Evolutionary conservation across 2,888 invertebrate species (phyloP), one percentile per base, ranked within the genome.

Genomic region (Cephus pulcher): DNA sequence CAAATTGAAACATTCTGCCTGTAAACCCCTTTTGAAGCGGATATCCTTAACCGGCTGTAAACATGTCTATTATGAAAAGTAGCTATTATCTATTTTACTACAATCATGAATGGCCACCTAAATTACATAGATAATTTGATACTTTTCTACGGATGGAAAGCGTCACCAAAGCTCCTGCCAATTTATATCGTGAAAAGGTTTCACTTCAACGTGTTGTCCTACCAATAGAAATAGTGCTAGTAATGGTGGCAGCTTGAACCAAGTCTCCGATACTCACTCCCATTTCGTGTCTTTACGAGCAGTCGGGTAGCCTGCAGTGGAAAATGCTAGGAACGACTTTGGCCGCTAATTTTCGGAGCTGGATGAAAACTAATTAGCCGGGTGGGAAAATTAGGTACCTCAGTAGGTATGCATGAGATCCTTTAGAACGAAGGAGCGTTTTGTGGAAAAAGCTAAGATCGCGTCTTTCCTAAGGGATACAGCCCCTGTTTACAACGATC

Each of bases 401-500:
- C 2, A 56, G 56, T 56, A 56, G 23, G 56, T 56, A 56, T 56
- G 56, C 23, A 56, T 23, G 40, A 40, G 15, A 40, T 40, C 15
- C 56, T 56, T 23, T 56, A 23, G 2, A 56, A 56, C 73, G 70
- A 32, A 69, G 15, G 12, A 35, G 73, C 23, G 15, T 30, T n/a
- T 34, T 37, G n/a, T 69, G 77, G 75, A 69, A 35, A 15, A 74
- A 75, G 34, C 9, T 56, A 56, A 9, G 23, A 6, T 56, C 56
- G 23, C 9, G 2, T 23, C 56, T 56, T 23, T 23, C 23, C 2
- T 56, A 56, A 56, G 9, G 56, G 9, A 15, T 23, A 56, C 23
- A 56, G 70, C 70, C 71, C 34, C 75, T 80, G 81, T 82, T 85
- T 81, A 82, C 81, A 85, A 71, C 56, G 74, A 34, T 69, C 76